These are phyloP conservation scores for Cydia pomonella DNA, from an alignment of 1,140 invertebrate genomes.

Conservation along the genomic window DNA sequence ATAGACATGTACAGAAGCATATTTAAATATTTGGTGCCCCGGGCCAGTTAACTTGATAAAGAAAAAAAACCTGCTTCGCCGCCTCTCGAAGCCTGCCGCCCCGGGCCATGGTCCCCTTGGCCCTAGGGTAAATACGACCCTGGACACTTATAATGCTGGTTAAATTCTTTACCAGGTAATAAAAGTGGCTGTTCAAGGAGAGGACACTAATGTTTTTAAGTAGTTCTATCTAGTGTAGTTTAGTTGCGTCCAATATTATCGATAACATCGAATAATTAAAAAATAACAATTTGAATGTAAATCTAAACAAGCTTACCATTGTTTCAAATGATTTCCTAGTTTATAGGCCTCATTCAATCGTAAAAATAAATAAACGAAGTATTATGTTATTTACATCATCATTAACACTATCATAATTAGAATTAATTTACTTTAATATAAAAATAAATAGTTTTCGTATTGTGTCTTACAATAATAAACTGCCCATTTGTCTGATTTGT, in stretches of 20 bases:
- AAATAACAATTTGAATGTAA: neutral
- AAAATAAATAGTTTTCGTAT: neutral
- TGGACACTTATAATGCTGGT: neutral
- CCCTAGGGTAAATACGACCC: too few species aligned
- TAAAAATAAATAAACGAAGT: neutral
- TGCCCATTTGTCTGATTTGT: neutral
- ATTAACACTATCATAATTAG: neutral
- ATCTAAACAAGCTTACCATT: neutral
- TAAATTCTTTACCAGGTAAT: neutral
- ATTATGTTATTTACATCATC: neutral
- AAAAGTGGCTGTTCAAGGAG: neutral
- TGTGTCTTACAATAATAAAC: neutral
- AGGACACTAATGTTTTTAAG: neutral
- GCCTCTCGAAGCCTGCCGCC: too few species aligned
- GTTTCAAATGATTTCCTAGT: neutral
- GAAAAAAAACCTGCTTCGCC: too few species aligned
- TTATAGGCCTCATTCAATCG: neutral
- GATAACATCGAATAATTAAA: neutral
- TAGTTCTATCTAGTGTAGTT: neutral
- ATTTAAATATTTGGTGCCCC: too few species aligned
- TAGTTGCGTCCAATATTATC: neutral
- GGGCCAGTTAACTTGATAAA: too few species aligned
- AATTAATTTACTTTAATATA: neutral
- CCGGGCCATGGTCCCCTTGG: too few species aligned
- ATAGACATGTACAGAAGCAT: too few species aligned